Percentiles rank a stretch among this genome's conserved stretches.
Conservation (phyloP, 1,140 invertebrate species). For the Macrostomum lignano region DNA sequence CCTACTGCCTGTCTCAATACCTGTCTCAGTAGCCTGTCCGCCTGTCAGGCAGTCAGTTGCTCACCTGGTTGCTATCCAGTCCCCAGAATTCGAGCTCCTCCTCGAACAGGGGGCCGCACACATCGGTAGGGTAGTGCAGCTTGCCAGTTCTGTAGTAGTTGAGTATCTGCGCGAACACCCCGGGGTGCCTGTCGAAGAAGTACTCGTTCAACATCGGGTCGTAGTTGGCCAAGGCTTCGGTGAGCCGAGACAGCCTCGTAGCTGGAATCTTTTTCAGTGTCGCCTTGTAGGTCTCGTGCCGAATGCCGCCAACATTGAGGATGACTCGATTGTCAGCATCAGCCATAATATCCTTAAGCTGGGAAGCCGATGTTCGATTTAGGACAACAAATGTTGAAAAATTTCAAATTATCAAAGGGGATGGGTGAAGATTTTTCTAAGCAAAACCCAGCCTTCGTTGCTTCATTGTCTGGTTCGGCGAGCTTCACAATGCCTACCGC, state of each 20-base stretch:
- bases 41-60: no score
- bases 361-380: no score
- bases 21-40: no score
- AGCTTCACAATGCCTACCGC: no score
- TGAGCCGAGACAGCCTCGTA: constrained; percentile 19
- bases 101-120: constrained; percentile 9
- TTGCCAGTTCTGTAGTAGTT: constrained; percentile 26
- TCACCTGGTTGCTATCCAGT: constrained; percentile 25
- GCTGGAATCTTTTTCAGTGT: constrained; percentile 23
- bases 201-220: constrained; percentile 19
- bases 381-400: no score
- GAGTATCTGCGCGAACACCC: constrained; percentile 23
- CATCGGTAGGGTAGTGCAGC: constrained; percentile 10
- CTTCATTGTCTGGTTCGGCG: no score
- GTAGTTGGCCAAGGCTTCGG: constrained; percentile 17
- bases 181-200: constrained; percentile 25
- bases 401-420: no score
- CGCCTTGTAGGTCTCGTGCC: constrained; percentile 65
- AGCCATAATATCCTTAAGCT: no score
- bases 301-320: constrained; percentile 76
- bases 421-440: no score
- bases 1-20: no score
- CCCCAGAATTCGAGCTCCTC: constrained; percentile 9
- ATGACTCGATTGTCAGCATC: constrained; percentile 37
- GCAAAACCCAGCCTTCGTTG: no score